Conservation (phyloP, 53 echinoderm and acorn worm species). For the Arbacia lixula region DNA sequence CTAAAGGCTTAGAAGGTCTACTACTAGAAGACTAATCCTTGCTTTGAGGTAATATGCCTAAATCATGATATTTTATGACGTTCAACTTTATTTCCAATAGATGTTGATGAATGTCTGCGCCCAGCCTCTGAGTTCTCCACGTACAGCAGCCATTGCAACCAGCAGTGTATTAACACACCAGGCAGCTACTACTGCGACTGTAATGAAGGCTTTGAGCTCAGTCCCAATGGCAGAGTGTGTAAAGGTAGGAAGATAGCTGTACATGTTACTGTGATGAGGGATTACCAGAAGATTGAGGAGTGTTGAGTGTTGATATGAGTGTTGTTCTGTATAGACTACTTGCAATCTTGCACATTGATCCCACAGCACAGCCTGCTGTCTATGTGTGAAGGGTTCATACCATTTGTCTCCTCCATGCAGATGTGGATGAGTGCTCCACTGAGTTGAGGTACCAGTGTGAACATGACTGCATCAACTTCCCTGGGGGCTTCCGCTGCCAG, state of each 20-base stretch:
- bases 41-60: neutral
- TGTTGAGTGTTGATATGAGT: neutral
- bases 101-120: constrained; percentile 84
- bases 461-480: constrained; percentile 90
- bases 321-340: neutral
- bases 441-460: constrained; percentile 79
- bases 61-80: neutral
- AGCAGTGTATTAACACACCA: constrained; percentile 85
- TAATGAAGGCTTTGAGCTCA: constrained; percentile 89
- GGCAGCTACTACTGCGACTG: constrained; percentile 99
- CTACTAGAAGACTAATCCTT: no score
- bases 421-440: constrained; percentile 93
- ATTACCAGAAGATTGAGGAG: neutral
- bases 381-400: no score
- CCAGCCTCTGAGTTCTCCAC: constrained; percentile 45
- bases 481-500: constrained; percentile 87
- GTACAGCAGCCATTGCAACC: constrained; percentile 87
- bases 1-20: no score
- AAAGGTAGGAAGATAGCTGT: constrained; percentile 79
- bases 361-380: no score
- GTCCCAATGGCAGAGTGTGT: constrained; percentile 97
- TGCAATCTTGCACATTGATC: no score
- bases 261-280: neutral
- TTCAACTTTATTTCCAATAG: constrained; percentile 28
- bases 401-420: no score